A percentile compares a stretch with the other conserved stretches of the same genome.
phyloP scores from a whole-genome alignment of 2,113 vertebrate genomes.

The Limanda limanda region DNA sequence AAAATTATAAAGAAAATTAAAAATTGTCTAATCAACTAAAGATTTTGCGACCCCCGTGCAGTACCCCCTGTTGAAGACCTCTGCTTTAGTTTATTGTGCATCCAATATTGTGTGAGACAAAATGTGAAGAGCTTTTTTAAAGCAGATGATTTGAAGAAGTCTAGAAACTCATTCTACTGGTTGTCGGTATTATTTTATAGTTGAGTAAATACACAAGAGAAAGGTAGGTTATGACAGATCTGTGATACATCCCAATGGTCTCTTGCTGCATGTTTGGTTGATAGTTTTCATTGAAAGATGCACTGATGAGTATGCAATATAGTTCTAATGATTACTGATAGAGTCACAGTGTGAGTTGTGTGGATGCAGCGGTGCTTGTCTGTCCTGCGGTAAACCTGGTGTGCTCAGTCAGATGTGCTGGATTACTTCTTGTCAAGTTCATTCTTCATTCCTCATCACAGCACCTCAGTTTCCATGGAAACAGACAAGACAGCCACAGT shows the following conservation, averaged over 20 bases:
- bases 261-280: neutral
- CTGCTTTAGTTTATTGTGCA: no score
- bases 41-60: no score
- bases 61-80: no score
- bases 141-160: no score
- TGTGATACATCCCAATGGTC: neutral
- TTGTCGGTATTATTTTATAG: no score
- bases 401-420: constrained; percentile 3
- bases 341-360: neutral
- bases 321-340: neutral
- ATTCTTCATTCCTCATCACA: constrained; percentile 22
- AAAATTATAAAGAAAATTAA: no score
- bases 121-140: no score
- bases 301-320: neutral
- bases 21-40: no score
- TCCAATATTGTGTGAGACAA: no score
- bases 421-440: constrained; percentile 36
- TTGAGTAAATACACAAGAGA: neutral
- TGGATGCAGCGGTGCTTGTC: neutral
- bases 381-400: neutral
- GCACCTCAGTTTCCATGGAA: constrained; percentile 52
- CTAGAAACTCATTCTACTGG: no score
- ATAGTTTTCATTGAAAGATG: neutral
- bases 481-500: constrained; percentile 31
- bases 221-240: no score